Evolutionary conservation across 2,113 vertebrate genomes (phyloP).

Genomic region (Pluvianellus socialis): DNA sequence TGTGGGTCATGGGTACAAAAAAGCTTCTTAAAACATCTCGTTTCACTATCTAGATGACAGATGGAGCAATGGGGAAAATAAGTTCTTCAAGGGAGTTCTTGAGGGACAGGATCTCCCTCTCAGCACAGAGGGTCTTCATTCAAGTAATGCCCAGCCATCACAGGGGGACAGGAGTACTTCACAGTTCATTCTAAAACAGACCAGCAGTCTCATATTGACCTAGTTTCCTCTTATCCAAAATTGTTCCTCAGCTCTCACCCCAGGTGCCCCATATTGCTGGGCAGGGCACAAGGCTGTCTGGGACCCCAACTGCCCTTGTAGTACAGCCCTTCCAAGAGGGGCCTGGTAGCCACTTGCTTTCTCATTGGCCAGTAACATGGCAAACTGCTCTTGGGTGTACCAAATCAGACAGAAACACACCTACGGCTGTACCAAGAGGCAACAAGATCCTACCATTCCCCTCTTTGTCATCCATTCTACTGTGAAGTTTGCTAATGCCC

Average conservation of each 20-base stretch:
- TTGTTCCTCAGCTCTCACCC: neutral
- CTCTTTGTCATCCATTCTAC: neutral
- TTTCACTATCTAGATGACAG: neutral
- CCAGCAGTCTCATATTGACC: neutral
- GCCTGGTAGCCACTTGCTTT: neutral
- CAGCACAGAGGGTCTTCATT: neutral
- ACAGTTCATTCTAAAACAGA: neutral
- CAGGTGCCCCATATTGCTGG: neutral
- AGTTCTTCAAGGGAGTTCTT: neutral
- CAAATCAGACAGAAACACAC: neutral
- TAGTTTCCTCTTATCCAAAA: neutral
- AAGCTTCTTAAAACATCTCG: neutral
- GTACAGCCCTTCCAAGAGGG: neutral
- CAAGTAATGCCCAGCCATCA: neutral
- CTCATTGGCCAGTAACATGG: neutral
- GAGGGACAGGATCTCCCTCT: neutral
- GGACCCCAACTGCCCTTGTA: accelerated
- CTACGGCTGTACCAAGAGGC: neutral
- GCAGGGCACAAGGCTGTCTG: neutral
- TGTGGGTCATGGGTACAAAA: neutral
- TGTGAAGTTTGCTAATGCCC: neutral
- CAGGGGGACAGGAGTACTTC: neutral
- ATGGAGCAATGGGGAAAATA: neutral
- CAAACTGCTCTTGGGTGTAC: neutral
- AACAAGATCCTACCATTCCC: accelerated